These are phyloP conservation scores for Tachycineta bicolor DNA, from an alignment of 2,113 vertebrate species.

Conservation along the genomic window DNA sequence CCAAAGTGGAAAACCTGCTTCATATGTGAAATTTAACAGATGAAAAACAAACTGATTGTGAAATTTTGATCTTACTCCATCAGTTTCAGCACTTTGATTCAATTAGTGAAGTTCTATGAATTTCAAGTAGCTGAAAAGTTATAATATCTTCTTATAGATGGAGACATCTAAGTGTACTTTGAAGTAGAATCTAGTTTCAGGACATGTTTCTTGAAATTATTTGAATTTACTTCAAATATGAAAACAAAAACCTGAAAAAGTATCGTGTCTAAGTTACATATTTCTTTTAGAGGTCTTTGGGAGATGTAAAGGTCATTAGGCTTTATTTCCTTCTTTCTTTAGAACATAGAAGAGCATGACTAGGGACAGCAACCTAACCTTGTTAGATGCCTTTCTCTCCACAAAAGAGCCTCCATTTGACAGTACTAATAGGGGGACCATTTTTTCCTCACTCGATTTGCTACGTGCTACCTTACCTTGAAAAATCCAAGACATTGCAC, in stretches of 20 bases:
- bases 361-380: background rate
- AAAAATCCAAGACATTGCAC: rapidly evolving
- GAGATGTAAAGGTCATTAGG: background rate
- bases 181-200: background rate
- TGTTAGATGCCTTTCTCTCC: background rate
- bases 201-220: background rate
- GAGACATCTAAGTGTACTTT: background rate
- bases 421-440: background rate
- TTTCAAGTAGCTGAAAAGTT: background rate
- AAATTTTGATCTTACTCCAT: background rate
- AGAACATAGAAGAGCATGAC: background rate
- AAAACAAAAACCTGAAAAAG: background rate
- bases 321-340: background rate
- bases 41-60: background rate
- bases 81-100: background rate
- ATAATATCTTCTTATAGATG: background rate
- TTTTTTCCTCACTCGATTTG: rapidly evolving
- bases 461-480: background rate
- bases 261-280: background rate
- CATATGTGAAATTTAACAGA: background rate
- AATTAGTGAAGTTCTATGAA: background rate
- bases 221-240: background rate
- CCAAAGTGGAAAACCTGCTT: background rate
- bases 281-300: background rate
- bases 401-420: background rate